Evolutionary conservation across 2,797 vertebrate species (phyloP).

Genomic region (Sandelia bainsii): DNA sequence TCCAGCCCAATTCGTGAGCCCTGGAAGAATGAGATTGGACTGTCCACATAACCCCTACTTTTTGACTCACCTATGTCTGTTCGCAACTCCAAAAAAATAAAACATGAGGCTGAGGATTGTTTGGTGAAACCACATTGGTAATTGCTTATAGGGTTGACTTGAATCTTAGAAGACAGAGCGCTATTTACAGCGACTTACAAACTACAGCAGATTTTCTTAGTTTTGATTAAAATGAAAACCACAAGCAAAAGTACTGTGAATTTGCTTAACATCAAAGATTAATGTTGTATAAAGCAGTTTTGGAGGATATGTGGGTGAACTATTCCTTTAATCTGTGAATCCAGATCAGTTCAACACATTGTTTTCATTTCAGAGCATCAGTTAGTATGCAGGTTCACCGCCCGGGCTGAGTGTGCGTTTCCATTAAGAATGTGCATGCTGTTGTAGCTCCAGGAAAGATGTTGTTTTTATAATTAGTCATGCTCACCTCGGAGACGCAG

Average conservation of each 20-base stretch:
- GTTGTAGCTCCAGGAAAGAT: constrained; percentile 17
- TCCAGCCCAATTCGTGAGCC: background rate
- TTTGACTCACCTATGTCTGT: no score
- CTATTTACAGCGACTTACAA: background rate
- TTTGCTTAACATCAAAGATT: background rate
- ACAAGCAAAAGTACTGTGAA: background rate
- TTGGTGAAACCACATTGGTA: background rate
- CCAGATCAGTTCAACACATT: background rate
- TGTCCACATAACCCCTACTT: background rate
- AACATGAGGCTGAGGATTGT: background rate
- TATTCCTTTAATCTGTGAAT: background rate
- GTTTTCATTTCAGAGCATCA: background rate
- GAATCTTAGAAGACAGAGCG: background rate
- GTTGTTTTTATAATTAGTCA: constrained; percentile 35
- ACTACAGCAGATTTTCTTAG: background rate
- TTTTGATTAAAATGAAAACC: no score
- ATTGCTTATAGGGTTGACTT: background rate
- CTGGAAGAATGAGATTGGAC: background rate
- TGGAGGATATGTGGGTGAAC: background rate
- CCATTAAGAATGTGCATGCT: constrained; percentile 2
- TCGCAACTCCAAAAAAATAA: background rate
- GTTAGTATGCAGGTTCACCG: background rate
- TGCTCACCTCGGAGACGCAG: constrained; percentile 14
- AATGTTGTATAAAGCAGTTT: background rate
- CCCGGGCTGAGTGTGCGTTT: constrained; percentile 6